Percentiles rank a stretch among this genome's conserved stretches.
Evolutionary conservation across 2,888 invertebrate species (phyloP).

Genomic region (Drosophila nr. fundita): DNA sequence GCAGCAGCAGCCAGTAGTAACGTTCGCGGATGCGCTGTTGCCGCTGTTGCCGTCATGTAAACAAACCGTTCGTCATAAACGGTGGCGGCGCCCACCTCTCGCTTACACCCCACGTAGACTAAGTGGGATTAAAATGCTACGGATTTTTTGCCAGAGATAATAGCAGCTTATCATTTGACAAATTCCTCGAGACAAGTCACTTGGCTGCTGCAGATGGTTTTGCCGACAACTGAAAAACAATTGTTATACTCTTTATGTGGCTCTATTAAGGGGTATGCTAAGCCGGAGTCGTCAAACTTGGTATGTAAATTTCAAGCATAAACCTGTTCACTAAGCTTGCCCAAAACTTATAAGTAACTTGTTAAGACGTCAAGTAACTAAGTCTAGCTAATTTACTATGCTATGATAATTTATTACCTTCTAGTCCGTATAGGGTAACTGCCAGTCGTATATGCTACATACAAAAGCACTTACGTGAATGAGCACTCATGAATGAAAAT

Average conservation of each 20-base stretch:
- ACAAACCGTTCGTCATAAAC: constrained; percentile 66
- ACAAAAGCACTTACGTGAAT: constrained; percentile 1
- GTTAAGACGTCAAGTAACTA: neutral
- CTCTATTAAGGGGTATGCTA: neutral
- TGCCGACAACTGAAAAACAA: constrained; percentile 20
- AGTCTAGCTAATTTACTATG: neutral
- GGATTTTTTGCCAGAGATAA: constrained; percentile 20
- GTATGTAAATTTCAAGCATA: neutral
- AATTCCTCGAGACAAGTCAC: constrained; percentile 24
- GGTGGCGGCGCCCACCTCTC: constrained; percentile 30
- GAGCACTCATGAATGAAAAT: constrained; percentile 61
- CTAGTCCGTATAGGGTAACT: neutral
- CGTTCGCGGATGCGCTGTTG: constrained; percentile 43
- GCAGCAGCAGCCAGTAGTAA: neutral
- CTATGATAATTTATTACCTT: neutral
- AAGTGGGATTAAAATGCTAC: constrained; percentile 63
- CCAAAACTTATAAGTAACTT: neutral
- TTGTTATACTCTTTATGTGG: constrained; percentile 1
- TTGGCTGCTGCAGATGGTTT: neutral
- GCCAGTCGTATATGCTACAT: neutral
- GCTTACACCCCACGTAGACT: constrained; percentile 48
- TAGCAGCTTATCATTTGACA: constrained; percentile 31
- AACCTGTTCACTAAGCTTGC: neutral
- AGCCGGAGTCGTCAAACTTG: neutral
- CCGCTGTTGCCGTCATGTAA: constrained; percentile 41